Conservation (phyloP, 2,113 vertebrate genomes). For the Eubucco bourcierii region DNA sequence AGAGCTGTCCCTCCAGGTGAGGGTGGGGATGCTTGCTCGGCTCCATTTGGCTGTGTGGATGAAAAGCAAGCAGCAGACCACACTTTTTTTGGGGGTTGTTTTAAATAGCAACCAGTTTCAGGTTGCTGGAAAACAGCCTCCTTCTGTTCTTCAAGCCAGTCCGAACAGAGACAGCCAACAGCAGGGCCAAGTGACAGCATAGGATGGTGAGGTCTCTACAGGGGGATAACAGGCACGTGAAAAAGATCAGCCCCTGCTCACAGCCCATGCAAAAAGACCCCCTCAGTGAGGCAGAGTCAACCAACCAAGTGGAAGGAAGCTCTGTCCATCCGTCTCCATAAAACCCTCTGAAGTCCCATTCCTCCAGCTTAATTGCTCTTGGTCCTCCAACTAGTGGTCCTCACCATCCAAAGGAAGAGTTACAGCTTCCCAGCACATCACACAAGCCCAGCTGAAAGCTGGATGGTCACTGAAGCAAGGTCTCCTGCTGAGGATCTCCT, state of each 20-base stretch:
- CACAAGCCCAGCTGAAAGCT: rapidly evolving
- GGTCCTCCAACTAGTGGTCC: not conserved
- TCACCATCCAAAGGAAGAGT: not conserved
- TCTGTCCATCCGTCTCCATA: not conserved
- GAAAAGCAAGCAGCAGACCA: conserved; percentile 1
- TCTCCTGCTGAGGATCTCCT: not conserved
- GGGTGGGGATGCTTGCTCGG: not conserved
- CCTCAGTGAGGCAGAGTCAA: not conserved
- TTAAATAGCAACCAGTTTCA: conserved; percentile 37
- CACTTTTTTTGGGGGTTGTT: not conserved
- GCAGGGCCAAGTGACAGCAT: rapidly evolving
- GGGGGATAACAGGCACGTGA: not conserved
- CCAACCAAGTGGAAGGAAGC: not conserved
- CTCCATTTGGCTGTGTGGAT: not conserved
- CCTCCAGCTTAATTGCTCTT: not conserved
- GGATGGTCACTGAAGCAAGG: not conserved
- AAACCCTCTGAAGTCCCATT: not conserved
- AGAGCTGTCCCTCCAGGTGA: conserved; percentile 30
- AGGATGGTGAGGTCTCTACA: rapidly evolving
- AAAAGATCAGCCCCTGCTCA: not conserved
- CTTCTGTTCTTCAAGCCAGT: conserved; percentile 32
- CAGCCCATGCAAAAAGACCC: not conserved
- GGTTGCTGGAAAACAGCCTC: conserved; percentile 38
- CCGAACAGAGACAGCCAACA: not conserved
- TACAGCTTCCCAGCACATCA: not conserved